Conservation (phyloP, 2,113 vertebrate species). For the Camarhynchus parvulus region DNA sequence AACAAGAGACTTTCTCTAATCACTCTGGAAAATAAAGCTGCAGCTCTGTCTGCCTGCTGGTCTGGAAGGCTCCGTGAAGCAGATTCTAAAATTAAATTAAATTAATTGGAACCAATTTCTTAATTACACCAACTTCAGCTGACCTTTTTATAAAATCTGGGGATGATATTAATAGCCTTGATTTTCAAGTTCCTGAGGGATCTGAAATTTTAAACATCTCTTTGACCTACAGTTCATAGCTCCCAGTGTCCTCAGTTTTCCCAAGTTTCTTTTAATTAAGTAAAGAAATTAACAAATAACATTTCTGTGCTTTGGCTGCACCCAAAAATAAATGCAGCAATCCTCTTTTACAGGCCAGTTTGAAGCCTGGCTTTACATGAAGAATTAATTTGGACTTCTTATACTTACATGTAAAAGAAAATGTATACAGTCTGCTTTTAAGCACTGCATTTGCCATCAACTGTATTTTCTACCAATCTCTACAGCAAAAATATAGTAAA, state of each 20-base stretch:
- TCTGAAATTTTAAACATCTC: neutral
- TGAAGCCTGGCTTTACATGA: neutral
- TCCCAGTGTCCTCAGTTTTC: neutral
- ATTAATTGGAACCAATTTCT: slow-evolving; percentile 48
- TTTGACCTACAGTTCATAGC: neutral
- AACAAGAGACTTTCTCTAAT: neutral
- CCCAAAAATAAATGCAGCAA: neutral
- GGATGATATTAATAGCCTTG: neutral
- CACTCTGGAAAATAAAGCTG: neutral
- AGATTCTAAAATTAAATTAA: slow-evolving; percentile 21
- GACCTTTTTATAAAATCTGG: neutral
- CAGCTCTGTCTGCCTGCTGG: neutral
- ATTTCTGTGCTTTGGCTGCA: neutral
- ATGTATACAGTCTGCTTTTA: neutral
- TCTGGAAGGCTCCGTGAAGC: neutral
- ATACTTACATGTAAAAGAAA: neutral
- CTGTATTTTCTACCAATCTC: neutral
- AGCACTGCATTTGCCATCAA: neutral
- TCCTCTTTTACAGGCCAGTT: neutral
- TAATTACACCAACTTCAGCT: slow-evolving; percentile 44
- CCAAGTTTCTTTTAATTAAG: neutral
- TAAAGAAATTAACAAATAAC: neutral
- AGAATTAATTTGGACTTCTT: neutral
- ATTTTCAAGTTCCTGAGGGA: neutral
- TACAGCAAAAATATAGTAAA: neutral